phyloP scores from a whole-genome alignment of 2,888 invertebrate species.

The Aricia artaxerxes region DNA sequence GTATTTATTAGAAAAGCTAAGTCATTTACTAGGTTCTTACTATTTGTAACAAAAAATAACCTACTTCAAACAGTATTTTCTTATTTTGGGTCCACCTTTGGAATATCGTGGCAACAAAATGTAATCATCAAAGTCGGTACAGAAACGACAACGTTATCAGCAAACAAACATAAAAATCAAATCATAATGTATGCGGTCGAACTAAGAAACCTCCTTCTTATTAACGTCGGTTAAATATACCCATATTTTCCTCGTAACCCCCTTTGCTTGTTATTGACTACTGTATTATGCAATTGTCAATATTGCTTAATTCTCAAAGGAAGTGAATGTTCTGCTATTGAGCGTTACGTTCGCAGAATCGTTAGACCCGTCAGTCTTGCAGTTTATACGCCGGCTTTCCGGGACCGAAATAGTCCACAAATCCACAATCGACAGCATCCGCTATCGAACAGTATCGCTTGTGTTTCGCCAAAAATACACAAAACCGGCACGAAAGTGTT shows the following conservation, averaged over 20 bases:
- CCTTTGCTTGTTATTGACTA: slow-evolving; percentile 2
- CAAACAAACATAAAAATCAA: neutral
- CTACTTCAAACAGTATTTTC: no score
- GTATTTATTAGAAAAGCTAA: no score
- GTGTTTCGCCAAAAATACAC: slow-evolving; percentile 36
- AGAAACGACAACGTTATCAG: neutral
- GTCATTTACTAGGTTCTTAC: no score
- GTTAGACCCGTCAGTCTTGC: slow-evolving; percentile 30
- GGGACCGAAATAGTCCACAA: slow-evolving; percentile 75
- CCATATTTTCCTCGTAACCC: neutral
- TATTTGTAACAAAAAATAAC: no score
- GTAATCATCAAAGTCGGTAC: neutral
- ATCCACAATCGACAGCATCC: slow-evolving; percentile 72
- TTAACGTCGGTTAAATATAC: neutral
- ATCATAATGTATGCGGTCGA: neutral
- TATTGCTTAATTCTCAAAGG: slow-evolving; percentile 37
- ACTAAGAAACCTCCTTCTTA: neutral
- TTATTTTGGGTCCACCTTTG: no score
- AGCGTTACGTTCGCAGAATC: slow-evolving; percentile 49
- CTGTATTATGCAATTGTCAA: slow-evolving; percentile 31
- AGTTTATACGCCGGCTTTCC: slow-evolving; percentile 64
- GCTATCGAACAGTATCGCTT: slow-evolving; percentile 61
- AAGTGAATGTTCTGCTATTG: slow-evolving; percentile 32
- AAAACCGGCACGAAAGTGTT: slow-evolving; percentile 15
- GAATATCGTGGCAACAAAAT: neutral